phyloP scores from a whole-genome alignment of 2,797 vertebrate genomes.

The Rhinoraja longicauda region DNA sequence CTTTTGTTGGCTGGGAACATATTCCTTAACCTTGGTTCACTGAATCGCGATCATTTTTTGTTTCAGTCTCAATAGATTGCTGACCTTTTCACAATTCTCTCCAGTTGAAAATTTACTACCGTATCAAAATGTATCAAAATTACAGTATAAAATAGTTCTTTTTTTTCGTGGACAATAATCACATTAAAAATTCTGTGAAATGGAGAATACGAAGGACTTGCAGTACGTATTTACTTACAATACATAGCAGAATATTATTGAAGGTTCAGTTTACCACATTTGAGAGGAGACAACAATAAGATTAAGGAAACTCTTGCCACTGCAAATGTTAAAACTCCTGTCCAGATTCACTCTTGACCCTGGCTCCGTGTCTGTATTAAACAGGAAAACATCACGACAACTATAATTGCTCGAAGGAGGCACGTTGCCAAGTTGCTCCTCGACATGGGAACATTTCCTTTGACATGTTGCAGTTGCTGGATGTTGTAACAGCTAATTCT shows the following conservation, averaged over 20 bases:
- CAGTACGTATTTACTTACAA: no score
- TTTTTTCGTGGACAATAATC: neutral
- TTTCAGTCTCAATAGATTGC: neutral
- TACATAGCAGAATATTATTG: neutral
- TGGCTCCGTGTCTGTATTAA: neutral
- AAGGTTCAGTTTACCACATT: neutral
- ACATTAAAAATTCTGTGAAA: neutral
- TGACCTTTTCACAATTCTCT: neutral
- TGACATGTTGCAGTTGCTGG: slow-evolving; percentile 10
- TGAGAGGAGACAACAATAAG: neutral
- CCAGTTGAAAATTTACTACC: neutral
- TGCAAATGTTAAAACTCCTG: neutral
- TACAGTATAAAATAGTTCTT: neutral
- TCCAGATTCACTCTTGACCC: neutral
- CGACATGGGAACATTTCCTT: neutral
- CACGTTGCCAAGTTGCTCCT: neutral
- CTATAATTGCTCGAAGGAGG: neutral
- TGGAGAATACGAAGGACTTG: neutral
- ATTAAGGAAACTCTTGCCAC: neutral
- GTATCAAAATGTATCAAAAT: neutral
- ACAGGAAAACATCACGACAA: neutral
- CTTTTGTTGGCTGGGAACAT: neutral
- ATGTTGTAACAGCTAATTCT: neutral
- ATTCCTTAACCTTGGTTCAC: neutral
- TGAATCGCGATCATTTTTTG: neutral